phyloP scores from a whole-genome alignment of 2,797 vertebrate genomes.

The Cryptoprocta ferox region DNA sequence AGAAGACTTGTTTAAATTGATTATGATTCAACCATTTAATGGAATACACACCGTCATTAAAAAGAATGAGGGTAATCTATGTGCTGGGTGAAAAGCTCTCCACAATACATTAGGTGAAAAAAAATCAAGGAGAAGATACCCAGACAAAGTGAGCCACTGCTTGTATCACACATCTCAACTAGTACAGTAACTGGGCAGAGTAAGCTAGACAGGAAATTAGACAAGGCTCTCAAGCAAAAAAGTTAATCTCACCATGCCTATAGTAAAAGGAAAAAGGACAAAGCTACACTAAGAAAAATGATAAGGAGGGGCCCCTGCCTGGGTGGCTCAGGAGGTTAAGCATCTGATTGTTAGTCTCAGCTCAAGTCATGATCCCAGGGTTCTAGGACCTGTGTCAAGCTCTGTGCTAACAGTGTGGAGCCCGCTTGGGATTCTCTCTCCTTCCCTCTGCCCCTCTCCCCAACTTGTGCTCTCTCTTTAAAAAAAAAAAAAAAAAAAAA shows the following conservation, averaged over 20 bases:
- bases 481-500: too few species aligned
- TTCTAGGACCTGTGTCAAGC: too few species aligned
- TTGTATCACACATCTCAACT: not conserved
- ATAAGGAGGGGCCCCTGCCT: not conserved
- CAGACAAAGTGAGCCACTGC: not conserved
- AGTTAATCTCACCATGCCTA: constrained; percentile 7
- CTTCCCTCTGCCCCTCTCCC: too few species aligned
- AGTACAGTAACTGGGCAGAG: not conserved
- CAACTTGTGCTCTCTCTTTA: too few species aligned
- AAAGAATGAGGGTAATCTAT: not conserved
- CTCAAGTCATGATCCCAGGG: too few species aligned
- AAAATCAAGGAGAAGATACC: not conserved
- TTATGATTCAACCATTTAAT: not conserved
- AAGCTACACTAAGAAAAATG: constrained; percentile 26
- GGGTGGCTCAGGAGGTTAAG: too few species aligned
- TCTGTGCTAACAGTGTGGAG: too few species aligned
- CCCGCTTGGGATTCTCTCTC: too few species aligned
- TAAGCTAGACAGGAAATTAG: constrained; percentile 12
- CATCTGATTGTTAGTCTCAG: too few species aligned
- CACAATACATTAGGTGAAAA: not conserved
- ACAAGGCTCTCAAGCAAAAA: not conserved
- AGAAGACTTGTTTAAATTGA: not conserved
- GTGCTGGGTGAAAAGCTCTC: not conserved
- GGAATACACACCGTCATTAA: not conserved
- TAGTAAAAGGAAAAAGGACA: constrained; percentile 2